phyloP scores from a whole-genome alignment of 2,888 invertebrate genomes.

The Thera britannica region DNA sequence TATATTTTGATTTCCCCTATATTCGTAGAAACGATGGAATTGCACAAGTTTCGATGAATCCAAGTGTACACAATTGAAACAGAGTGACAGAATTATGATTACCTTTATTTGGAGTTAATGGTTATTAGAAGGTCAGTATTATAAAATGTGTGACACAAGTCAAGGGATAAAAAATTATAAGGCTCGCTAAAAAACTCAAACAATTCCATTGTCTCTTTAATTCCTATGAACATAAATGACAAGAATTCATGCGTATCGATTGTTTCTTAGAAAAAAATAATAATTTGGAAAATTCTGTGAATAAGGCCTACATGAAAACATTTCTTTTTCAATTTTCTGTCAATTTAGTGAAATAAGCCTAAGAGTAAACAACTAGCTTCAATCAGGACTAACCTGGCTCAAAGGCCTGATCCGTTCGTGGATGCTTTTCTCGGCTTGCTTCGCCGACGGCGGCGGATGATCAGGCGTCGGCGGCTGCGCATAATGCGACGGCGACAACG shows the following conservation, averaged over 20 bases:
- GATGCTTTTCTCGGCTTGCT: constrained; percentile 94
- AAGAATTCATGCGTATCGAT: background rate
- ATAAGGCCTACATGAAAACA: background rate
- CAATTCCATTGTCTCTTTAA: constrained; percentile 16
- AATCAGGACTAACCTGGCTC: constrained; percentile 91
- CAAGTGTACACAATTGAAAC: background rate
- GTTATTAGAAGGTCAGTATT: too few relatives aligned
- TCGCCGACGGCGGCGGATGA: constrained; percentile 96
- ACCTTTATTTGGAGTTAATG: too few relatives aligned
- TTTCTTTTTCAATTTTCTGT: too few relatives aligned
- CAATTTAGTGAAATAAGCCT: constrained; percentile 5
- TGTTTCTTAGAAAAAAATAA: background rate
- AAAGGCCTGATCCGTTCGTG: constrained; percentile 95
- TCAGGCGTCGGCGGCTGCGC: constrained; percentile 97
- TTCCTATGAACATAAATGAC: constrained; percentile 9
- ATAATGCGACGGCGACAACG: constrained; percentile 95
- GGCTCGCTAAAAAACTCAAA: background rate
- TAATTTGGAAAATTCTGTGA: background rate
- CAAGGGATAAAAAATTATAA: too few relatives aligned
- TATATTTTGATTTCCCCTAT: background rate
- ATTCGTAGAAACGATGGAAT: background rate
- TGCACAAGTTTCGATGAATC: background rate
- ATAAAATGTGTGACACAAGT: too few relatives aligned
- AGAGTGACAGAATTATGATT: too few relatives aligned
- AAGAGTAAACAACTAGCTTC: constrained; percentile 37